Evolutionary conservation across 2,888 invertebrate species (phyloP).

Genomic region (Ennomos quercinarius): DNA sequence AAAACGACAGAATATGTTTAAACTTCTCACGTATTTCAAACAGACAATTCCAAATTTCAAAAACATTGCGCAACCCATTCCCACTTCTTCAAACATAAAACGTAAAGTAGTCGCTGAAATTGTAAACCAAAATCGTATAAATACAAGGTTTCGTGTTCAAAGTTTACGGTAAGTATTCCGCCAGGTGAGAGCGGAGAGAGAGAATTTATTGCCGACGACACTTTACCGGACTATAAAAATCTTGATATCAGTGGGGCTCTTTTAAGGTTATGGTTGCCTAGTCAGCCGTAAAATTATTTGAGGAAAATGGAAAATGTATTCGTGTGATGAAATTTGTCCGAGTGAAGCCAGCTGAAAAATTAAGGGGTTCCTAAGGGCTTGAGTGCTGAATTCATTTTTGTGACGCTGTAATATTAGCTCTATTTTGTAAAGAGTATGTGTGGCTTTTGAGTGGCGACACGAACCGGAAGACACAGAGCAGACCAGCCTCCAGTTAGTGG

Average conservation of each 20-base stretch:
- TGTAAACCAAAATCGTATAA: slow-evolving; percentile 28
- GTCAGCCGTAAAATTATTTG: slow-evolving; percentile 27
- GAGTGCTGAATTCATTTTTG: too few species aligned
- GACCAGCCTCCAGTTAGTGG: too few species aligned
- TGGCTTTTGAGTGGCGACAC: too few species aligned
- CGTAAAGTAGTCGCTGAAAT: slow-evolving; percentile 21
- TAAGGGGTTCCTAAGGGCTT: background rate
- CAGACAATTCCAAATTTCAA: slow-evolving; percentile 13
- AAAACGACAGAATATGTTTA: too few species aligned
- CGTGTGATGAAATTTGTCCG: slow-evolving; percentile 14
- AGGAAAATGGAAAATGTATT: slow-evolving; percentile 23
- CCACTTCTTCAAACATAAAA: slow-evolving; percentile 20
- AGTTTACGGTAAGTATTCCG: slow-evolving; percentile 17
- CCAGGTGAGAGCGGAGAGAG: slow-evolving; percentile 20
- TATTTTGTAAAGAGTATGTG: too few species aligned
- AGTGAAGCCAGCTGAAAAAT: slow-evolving; percentile 11
- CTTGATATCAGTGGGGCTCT: slow-evolving; percentile 15
- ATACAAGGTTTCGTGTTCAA: slow-evolving; percentile 18
- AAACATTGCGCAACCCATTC: slow-evolving; percentile 17
- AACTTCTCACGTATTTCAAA: slow-evolving; percentile 3
- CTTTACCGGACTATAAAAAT: slow-evolving; percentile 42
- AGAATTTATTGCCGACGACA: slow-evolving; percentile 42
- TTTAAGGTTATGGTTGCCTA: slow-evolving; percentile 30
- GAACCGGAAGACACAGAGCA: too few species aligned
- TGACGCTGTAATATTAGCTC: too few species aligned